Conservation (phyloP, 2,888 invertebrate genomes). For the Mesoligia furuncula region DNA sequence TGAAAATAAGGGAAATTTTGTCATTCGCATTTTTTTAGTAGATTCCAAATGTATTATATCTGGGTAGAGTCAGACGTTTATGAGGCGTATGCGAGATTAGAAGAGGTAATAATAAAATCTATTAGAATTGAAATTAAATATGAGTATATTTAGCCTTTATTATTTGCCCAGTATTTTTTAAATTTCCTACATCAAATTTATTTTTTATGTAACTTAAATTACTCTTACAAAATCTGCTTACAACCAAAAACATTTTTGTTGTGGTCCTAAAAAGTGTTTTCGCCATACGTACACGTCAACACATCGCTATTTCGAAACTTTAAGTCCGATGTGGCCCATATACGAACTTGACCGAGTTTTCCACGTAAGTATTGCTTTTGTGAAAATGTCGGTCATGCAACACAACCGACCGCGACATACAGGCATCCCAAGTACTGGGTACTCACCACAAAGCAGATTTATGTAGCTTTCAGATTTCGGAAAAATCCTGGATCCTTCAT, state of each 20-base stretch:
- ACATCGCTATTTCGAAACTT: constrained; percentile 20
- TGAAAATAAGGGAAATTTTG: constrained; percentile 9
- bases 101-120: neutral
- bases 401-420: constrained; percentile 10
- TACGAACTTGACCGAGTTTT: constrained; percentile 57
- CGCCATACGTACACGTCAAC: neutral
- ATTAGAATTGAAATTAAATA: neutral
- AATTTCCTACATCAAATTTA: neutral
- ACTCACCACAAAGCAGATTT: neutral
- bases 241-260: neutral
- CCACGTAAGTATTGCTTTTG: constrained; percentile 48
- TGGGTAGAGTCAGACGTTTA: neutral
- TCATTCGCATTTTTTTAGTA: neutral
- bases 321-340: constrained; percentile 33
- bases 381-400: constrained; percentile 55
- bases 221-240: neutral
- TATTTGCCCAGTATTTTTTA: neutral
- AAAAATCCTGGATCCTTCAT: neutral
- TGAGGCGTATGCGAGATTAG: neutral
- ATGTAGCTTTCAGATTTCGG: neutral
- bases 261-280: neutral
- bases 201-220: neutral
- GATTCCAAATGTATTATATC: neutral
- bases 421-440: neutral
- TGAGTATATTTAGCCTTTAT: neutral